Evolutionary conservation across 1,140 invertebrate species (phyloP), one percentile per base, ranked within the genome.

Genomic region (Penaeus japonicus): DNA sequence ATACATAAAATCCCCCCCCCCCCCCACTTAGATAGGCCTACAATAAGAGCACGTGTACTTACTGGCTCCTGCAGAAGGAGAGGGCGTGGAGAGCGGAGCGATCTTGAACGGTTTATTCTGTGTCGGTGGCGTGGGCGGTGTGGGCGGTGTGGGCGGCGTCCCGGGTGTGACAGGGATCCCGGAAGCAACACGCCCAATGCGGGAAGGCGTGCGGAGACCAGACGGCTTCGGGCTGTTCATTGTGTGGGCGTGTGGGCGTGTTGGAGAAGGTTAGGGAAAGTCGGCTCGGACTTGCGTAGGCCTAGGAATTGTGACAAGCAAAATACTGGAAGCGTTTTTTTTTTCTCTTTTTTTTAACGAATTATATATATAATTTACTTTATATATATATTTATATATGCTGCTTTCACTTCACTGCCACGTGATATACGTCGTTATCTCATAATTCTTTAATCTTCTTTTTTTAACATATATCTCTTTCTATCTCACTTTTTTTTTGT

Each of bases 61-160:
- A 84, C 83, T 62, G 30, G 83, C 83, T 32, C 83, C 83, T 54
- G 83, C 83, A 75, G 83, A 84, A 75, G 83, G 83, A 15, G 83
- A 84, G 22, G 83, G 83, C n/a, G 83, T 84, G 39, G 83, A 84
- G 12, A 84, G 83, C 3, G 83, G 83, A 24, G 83, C 83, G 70
- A 84, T 54, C 35, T 75, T 84, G 47, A 27, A 84, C 12, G 83
- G 7, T 65, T 84, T 84, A 18, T 22, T 18, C 20, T 62, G 20
- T 39, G 77, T 39, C 15, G 77, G 77, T 4, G 77, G 47, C 18
- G n/a, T 20, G 15, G 54, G 77, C 65, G 70, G 83, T 10, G 62
- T 62, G 7, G 62, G 30, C 5, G 70, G 53, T 12, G n/a, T 62
- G n/a, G 54, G 39, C 65, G 65, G 39, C 47, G 53, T 35, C 47